phyloP scores from a whole-genome alignment of 2,113 vertebrate species.

The Columbina picui region DNA sequence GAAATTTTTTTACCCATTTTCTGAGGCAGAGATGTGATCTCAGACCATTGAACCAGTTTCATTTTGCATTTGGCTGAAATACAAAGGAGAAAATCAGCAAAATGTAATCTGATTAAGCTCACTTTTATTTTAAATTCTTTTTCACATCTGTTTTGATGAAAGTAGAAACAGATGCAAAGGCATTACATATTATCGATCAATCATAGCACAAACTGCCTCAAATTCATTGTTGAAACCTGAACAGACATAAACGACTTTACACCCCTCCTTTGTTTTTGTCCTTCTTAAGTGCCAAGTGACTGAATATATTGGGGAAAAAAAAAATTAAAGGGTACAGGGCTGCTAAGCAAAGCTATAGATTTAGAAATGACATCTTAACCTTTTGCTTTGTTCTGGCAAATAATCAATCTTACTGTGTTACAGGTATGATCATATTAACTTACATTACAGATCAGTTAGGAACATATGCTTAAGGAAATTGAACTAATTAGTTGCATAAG shows the following conservation, averaged over 20 bases:
- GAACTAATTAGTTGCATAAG: background rate
- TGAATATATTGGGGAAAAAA: background rate
- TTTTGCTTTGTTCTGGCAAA: background rate
- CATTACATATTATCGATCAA: background rate
- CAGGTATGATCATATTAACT: background rate
- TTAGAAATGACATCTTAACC: background rate
- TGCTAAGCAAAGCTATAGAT: background rate
- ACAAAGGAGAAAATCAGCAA: background rate
- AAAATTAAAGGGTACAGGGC: background rate
- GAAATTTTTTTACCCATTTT: background rate
- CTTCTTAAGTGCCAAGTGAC: background rate
- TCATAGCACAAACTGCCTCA: background rate
- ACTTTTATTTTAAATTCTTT: constrained; percentile 17
- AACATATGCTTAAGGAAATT: background rate
- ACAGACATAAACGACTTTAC: background rate
- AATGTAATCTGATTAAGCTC: background rate
- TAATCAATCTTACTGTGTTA: background rate
- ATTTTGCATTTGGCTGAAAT: background rate
- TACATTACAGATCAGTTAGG: background rate
- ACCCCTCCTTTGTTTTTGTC: accelerated
- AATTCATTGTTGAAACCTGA: background rate
- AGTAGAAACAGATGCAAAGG: background rate
- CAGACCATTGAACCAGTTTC: background rate
- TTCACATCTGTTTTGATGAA: background rate
- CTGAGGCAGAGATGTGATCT: background rate